Percentiles rank a stretch among this genome's conserved stretches.
phyloP scores from a whole-genome alignment of 2,888 invertebrate species.

The Drosophila prolongata region DNA sequence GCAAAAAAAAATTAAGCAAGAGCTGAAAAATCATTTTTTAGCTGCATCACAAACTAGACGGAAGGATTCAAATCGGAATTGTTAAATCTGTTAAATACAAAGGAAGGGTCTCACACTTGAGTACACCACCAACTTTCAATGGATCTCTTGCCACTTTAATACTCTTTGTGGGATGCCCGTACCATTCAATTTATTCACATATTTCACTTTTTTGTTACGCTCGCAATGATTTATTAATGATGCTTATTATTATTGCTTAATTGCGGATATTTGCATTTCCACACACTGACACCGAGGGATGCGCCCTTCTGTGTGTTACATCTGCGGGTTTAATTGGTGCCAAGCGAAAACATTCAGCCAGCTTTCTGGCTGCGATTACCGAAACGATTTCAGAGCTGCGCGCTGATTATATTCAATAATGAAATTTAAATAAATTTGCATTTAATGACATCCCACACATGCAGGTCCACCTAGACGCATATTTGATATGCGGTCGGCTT shows the following conservation, averaged over 20 bases:
- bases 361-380: conserved; percentile 43
- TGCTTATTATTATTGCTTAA: conserved; percentile 81
- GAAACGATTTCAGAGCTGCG: conserved; percentile 28
- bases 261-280: conserved; percentile 67
- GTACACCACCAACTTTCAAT: conserved; percentile 27
- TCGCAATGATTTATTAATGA: conserved; percentile 75
- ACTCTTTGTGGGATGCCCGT: conserved; percentile 49
- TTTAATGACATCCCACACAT: conserved; percentile 31
- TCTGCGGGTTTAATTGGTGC: conserved; percentile 48
- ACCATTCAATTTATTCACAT: conserved; percentile 43
- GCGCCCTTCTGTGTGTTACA: conserved; percentile 17
- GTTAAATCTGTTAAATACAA: conserved; percentile 23
- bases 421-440: conserved; percentile 52
- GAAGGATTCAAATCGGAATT: too few relatives aligned
- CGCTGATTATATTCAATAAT: conserved; percentile 51
- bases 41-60: too few relatives aligned
- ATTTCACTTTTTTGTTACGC: conserved; percentile 40
- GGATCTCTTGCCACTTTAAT: conserved; percentile 25
- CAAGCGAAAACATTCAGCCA: conserved; percentile 44
- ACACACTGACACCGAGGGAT: conserved; percentile 6
- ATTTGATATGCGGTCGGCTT: conserved; percentile 53
- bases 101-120: conserved; percentile 15
- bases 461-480: conserved; percentile 34
- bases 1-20: too few relatives aligned
- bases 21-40: too few relatives aligned